phyloP scores from a whole-genome alignment of 2,888 invertebrate species.

The Synergus laeviventris region DNA sequence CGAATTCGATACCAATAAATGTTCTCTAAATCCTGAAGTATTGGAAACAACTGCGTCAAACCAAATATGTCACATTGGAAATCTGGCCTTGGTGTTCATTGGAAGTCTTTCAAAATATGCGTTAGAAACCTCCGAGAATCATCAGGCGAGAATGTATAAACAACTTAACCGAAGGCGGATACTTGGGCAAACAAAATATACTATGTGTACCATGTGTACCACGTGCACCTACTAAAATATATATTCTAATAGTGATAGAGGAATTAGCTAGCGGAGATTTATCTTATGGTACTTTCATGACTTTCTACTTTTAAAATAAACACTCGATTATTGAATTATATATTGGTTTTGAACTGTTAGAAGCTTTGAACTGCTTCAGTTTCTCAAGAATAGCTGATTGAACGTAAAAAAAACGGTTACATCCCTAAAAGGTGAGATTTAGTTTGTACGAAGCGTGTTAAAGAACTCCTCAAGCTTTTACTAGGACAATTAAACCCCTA shows the following conservation, averaged over 20 bases:
- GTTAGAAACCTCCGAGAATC: constrained; percentile 13
- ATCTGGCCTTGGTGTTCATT: constrained; percentile 11
- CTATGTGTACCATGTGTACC: constrained; percentile 14
- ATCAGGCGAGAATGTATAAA: constrained; percentile 35
- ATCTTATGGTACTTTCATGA: not conserved
- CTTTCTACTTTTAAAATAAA: not conserved
- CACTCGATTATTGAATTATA: not conserved
- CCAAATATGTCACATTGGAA: constrained; percentile 22
- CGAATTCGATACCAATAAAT: not conserved
- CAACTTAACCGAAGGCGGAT: constrained; percentile 20
- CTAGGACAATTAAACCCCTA: not conserved
- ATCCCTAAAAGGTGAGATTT: too few species aligned
- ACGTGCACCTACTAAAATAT: constrained; percentile 7
- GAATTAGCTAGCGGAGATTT: not conserved
- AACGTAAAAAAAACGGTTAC: not conserved
- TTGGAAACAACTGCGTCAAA: constrained; percentile 6
- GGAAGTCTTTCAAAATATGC: constrained; percentile 30
- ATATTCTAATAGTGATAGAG: constrained; percentile 15
- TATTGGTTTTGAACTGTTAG: not conserved
- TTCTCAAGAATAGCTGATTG: too few species aligned
- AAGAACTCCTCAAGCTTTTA: too few species aligned
- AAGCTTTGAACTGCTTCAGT: not conserved
- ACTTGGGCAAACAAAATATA: constrained; percentile 27
- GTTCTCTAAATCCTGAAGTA: not conserved
- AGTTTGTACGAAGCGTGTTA: too few species aligned